Evolutionary conservation across 2,888 invertebrate genomes (phyloP), one percentile per base, ranked within the genome.

Genomic region (Geotrupes spiniger): DNA sequence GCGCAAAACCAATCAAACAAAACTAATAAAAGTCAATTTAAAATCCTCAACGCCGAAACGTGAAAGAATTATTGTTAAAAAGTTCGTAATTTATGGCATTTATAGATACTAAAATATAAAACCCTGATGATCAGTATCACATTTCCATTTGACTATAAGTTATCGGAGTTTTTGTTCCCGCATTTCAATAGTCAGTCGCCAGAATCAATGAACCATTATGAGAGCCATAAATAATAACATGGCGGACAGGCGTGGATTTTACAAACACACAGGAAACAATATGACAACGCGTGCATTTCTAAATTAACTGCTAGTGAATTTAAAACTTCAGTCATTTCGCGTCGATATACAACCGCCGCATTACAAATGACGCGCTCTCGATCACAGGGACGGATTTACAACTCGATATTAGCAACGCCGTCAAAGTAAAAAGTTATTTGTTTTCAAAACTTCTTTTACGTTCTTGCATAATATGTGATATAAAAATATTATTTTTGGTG

Each of bases 181-280:
- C 61, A 64, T 66, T 67, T 68, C 68, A 66, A 66, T 68, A 66
- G 66, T 66, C 64, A 62, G 64, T 66, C 63, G 42, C 63, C 60
- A 63, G 64, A 71, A 68, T 68, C 70, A 70, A 69, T 70, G 70
- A 66, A 63, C 68, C 68, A 69, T 70, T 69, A 69, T 70, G 70
- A 68, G 63, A 62, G 64, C 63, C 65, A 68, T 70, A 70, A 70
- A 70, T 70, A 68, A 69, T 68, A 64, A 61, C 60, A 56, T 57
- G 57, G 61, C 61, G 60, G 65, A 63, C 63, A 62, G 63, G 60
- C 62, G 63, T 61, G 62, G 62, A 62, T 63, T 63, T 64, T 63
- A 61, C 63, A 61, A 64, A 65, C 63, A 63, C 61, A 58, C 63
- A 63, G 63, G 65, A 65, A 65, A 63, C 63, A 65, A 65, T 65